A percentile compares a stretch with the other conserved stretches of the same genome.
Evolutionary conservation across 2,797 vertebrate genomes (phyloP).

Genomic region (Alosa sapidissima): DNA sequence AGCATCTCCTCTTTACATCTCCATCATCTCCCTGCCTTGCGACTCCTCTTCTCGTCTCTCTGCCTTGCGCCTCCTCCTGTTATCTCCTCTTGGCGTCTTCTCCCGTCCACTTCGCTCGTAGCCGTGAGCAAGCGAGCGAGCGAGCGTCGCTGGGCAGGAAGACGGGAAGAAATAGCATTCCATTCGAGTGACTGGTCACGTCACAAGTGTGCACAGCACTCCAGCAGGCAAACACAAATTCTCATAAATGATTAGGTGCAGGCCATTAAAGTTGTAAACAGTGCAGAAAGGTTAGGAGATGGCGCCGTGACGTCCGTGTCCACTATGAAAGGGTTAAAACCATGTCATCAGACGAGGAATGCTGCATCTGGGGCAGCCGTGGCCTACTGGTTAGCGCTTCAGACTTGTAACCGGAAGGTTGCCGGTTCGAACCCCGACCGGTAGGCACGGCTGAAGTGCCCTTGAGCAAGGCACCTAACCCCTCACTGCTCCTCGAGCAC

Average conservation of each 20-base stretch:
- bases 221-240: conserved; percentile 60
- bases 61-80: neutral
- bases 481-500: no score
- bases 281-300: conserved; percentile 33
- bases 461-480: no score
- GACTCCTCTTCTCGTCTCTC: neutral
- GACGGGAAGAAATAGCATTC: conserved; percentile 60
- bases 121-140: neutral
- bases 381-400: no score
- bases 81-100: neutral
- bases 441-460: no score
- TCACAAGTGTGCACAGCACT: conserved; percentile 61
- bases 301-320: neutral
- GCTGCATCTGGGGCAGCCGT: neutral
- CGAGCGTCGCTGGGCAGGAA: neutral
- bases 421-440: no score
- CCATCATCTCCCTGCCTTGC: no score
- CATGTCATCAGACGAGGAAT: neutral
- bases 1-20: no score
- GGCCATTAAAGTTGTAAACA: conserved; percentile 61
- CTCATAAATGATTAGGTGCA: conserved; percentile 61
- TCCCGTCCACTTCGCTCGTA: neutral
- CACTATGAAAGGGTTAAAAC: neutral
- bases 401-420: no score
- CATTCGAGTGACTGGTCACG: conserved; percentile 64